Conservation (phyloP, 2,113 vertebrate genomes). For the Labeo rohita region DNA sequence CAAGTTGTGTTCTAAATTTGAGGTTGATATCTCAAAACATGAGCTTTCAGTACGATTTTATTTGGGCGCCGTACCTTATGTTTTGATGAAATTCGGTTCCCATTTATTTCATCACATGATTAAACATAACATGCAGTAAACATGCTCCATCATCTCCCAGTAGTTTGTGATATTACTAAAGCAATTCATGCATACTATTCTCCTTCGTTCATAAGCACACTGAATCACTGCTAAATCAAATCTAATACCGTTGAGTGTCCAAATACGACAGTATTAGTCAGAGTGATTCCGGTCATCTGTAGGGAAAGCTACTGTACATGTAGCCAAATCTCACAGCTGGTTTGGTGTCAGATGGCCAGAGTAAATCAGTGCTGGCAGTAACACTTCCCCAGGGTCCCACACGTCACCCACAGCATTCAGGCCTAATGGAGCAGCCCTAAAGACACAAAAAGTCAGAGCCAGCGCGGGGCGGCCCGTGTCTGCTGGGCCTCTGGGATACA, state of each 20-base stretch:
- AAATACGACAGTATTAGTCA: not conserved
- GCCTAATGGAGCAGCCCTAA: conserved; percentile 85
- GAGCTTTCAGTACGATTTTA: not conserved
- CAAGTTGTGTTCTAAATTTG: not conserved
- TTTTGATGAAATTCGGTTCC: not conserved
- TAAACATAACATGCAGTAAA: not conserved
- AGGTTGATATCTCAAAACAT: not conserved
- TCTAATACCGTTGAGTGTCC: not conserved
- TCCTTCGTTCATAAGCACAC: not conserved
- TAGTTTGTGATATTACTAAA: not conserved
- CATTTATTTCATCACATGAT: not conserved
- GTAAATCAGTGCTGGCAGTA: conserved; percentile 90
- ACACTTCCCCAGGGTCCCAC: conserved; percentile 87
- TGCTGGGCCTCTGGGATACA: conserved; percentile 4
- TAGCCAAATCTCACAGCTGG: not conserved
- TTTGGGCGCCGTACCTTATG: not conserved
- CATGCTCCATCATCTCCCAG: not conserved
- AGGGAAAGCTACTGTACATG: not conserved
- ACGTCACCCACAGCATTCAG: conserved; percentile 89
- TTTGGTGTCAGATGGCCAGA: conserved; percentile 79
- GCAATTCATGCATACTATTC: not conserved
- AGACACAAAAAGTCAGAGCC: conserved; percentile 37
- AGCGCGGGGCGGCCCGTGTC: not conserved
- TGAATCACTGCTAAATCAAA: not conserved
- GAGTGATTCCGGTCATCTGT: not conserved